These are phyloP conservation scores for Sipha flava DNA, from an alignment of 1,140 invertebrate genomes.

Conservation along the genomic window DNA sequence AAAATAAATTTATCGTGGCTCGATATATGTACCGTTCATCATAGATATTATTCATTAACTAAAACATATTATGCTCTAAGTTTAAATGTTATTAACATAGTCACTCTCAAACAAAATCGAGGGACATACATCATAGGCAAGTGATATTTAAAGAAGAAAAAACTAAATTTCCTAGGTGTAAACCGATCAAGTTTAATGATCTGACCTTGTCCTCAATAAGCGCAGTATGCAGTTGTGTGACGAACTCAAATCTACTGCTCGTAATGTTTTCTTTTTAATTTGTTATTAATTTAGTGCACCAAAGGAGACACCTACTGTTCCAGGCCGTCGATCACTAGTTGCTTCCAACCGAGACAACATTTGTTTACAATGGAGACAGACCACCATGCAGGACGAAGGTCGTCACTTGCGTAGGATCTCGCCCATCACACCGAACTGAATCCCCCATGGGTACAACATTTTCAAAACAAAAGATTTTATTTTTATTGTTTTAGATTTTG, in stretches of 20 bases:
- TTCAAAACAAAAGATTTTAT: not conserved
- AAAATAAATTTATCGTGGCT: no score
- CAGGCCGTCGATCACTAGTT: not conserved
- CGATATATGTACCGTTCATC: not conserved
- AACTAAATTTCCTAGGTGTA: not conserved
- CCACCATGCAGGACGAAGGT: conserved; percentile 20
- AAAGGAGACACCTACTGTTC: conserved; percentile 21
- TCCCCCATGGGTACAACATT: not conserved
- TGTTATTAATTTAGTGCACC: conserved; percentile 4
- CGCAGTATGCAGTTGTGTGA: not conserved
- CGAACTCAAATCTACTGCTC: not conserved
- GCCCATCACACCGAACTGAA: not conserved
- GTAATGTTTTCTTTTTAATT: not conserved
- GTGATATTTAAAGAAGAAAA: not conserved
- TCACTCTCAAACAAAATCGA: not conserved
- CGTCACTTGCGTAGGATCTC: not conserved
- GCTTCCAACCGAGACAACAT: conserved; percentile 24
- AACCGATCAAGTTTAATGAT: not conserved
- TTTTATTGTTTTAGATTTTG: not conserved
- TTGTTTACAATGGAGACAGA: conserved; percentile 12
- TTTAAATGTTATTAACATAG: not conserved
- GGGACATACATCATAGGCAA: not conserved
- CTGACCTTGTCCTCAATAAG: conserved; percentile 16
- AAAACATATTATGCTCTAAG: not conserved
- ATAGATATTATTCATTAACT: not conserved